A percentile compares a stretch with the other conserved stretches of the same genome.
Evolutionary conservation across 64 coral and sea anemone species (phyloP).

Genomic region (Pachyseris speciosa): DNA sequence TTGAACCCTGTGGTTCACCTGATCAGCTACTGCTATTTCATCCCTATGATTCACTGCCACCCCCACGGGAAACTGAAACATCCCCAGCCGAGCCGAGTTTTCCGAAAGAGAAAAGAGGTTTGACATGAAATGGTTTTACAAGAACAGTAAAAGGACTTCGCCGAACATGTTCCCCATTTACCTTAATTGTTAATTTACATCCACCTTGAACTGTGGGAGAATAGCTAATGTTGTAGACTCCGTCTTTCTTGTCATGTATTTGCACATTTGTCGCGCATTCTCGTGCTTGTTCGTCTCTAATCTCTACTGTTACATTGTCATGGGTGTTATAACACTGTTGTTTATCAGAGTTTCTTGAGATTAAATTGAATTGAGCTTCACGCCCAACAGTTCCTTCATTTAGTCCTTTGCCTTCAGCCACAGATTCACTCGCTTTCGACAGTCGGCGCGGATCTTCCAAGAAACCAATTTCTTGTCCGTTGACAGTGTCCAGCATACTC

Average conservation of each 20-base stretch:
- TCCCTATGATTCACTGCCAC: neutral
- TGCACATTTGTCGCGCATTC: too few species aligned
- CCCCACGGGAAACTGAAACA: neutral
- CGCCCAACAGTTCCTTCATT: conserved; percentile 28
- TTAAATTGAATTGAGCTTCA: conserved; percentile 1
- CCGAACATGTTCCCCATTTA: too few species aligned
- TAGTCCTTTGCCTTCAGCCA: neutral
- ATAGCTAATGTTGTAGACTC: conserved; percentile 1
- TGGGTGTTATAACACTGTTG: neutral
- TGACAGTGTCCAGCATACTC: too few species aligned
- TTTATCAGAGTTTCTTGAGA: neutral
- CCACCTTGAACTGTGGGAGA: conserved; percentile 31
- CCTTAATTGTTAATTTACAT: neutral
- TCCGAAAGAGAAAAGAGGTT: too few species aligned
- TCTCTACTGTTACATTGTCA: neutral
- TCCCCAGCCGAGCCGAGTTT: too few species aligned
- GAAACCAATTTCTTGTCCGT: too few species aligned
- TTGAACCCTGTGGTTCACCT: neutral
- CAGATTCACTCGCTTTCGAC: too few species aligned
- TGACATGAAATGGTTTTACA: neutral
- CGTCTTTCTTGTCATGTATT: too few species aligned
- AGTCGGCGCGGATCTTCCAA: too few species aligned
- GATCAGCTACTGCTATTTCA: neutral
- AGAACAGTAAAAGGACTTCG: too few species aligned
- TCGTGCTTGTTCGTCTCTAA: neutral